Evolutionary conservation across 2,888 invertebrate genomes (phyloP).

Genomic region (Cyclophora punctaria): DNA sequence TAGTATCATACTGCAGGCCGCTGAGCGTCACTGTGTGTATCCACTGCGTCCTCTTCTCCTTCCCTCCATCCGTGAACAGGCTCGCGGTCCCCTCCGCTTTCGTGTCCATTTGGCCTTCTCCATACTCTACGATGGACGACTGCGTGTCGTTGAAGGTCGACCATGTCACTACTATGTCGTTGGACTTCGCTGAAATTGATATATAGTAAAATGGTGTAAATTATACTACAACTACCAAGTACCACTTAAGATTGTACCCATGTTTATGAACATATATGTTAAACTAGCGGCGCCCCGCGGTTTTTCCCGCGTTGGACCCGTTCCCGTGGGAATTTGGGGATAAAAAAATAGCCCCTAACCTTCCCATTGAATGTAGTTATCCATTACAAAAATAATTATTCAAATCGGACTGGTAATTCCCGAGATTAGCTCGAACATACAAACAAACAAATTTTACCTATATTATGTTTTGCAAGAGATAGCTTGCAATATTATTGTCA

Average conservation of each 20-base stretch:
- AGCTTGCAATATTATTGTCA: too few relatives aligned
- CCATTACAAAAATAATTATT: too few relatives aligned
- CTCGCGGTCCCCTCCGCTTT: conserved; percentile 73
- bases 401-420: too few relatives aligned
- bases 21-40: conserved; percentile 83
- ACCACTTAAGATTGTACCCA: conserved; percentile 3
- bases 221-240: too few relatives aligned
- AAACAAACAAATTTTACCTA: too few relatives aligned
- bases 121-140: conserved; percentile 83
- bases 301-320: too few relatives aligned
- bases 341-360: too few relatives aligned
- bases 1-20: conserved; percentile 76
- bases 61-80: conserved; percentile 85
- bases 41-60: conserved; percentile 77
- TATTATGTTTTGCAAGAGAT: too few relatives aligned
- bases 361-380: too few relatives aligned
- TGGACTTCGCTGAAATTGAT: conserved; percentile 70
- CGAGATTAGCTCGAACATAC: neutral
- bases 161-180: conserved; percentile 88
- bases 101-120: conserved; percentile 75
- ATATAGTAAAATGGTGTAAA: conserved; percentile 8
- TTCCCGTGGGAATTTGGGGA: too few relatives aligned
- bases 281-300: too few relatives aligned
- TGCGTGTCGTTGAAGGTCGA: conserved; percentile 81
- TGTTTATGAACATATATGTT: neutral